Conservation (phyloP, 2,113 vertebrate genomes). For the Varanus komodoensis region DNA sequence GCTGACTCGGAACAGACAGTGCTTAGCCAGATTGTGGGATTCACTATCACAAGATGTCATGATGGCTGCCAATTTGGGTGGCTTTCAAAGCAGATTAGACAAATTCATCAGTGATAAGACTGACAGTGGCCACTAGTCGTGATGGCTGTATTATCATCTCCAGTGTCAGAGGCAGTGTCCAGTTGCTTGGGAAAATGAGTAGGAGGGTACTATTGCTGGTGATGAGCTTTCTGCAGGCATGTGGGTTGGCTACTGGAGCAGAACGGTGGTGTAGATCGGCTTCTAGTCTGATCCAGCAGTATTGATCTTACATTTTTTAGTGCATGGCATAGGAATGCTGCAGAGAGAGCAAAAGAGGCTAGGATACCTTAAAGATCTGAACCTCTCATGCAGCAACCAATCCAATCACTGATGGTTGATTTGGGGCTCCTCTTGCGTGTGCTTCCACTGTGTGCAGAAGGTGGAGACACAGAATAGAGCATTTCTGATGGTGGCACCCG, state of each 20-base stretch:
- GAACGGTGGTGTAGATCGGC: too few relatives aligned
- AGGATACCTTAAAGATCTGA: not conserved
- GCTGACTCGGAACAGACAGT: not conserved
- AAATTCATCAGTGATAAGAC: not conserved
- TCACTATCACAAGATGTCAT: not conserved
- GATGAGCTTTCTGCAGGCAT: too few relatives aligned
- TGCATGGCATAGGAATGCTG: too few relatives aligned
- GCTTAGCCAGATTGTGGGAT: not conserved
- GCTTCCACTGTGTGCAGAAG: not conserved
- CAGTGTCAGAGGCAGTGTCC: too few relatives aligned
- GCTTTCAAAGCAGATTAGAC: too few relatives aligned
- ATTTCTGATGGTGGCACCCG: not conserved
- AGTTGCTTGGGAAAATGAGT: too few relatives aligned
- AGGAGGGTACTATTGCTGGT: too few relatives aligned
- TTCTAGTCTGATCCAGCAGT: too few relatives aligned
- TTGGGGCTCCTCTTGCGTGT: not conserved
- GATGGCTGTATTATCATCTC: not conserved
- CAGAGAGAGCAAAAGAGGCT: not conserved
- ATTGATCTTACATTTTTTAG: too few relatives aligned
- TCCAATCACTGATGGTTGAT: not conserved
- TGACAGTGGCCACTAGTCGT: not conserved
- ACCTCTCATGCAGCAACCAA: not conserved
- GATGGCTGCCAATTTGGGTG: not conserved
- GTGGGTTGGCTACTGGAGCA: too few relatives aligned
- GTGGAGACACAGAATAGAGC: not conserved